A percentile compares a stretch with the other conserved stretches of the same genome.
These are phyloP conservation scores for Apodemia hepburni DNA, from an alignment of 2,888 invertebrate species.

Conservation along the genomic window DNA sequence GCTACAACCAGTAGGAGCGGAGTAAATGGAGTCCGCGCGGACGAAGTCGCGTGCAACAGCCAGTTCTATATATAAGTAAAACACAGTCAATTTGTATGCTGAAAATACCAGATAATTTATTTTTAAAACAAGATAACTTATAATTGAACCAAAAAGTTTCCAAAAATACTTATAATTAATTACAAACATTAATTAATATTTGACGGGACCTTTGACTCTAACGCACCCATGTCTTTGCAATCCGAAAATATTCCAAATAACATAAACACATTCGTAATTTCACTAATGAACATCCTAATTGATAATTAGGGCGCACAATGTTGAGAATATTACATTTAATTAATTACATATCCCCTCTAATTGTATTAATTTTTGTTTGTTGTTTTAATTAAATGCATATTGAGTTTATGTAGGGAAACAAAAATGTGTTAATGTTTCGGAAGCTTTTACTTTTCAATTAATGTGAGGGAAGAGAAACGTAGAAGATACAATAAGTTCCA, in stretches of 20 bases:
- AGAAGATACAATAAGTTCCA: no score
- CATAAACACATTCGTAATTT: constrained; percentile 21
- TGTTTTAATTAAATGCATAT: constrained; percentile 3
- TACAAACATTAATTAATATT: neutral
- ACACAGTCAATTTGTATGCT: no score
- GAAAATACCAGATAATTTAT: no score
- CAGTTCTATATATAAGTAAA: no score
- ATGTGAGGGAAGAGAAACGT: no score
- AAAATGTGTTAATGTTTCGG: neutral
- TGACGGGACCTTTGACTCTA: neutral
- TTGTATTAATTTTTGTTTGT: constrained; percentile 5
- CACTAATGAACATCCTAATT: constrained; percentile 24
- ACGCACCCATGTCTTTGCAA: neutral
- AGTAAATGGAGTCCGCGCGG: no score
- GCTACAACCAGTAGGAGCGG: no score
- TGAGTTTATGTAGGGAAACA: neutral
- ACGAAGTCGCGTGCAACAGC: no score
- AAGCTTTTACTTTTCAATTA: neutral
- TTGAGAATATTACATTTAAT: constrained; percentile 25
- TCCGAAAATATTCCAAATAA: neutral
- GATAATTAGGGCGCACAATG: constrained; percentile 26
- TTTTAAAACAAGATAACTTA: no score
- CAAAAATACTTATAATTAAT: no score
- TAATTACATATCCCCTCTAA: constrained; percentile 8
- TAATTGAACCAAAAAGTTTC: no score